Evolutionary conservation across 1,140 invertebrate genomes (phyloP), one percentile per base, ranked within the genome.

Genomic region (Nasonia vitripennis): DNA sequence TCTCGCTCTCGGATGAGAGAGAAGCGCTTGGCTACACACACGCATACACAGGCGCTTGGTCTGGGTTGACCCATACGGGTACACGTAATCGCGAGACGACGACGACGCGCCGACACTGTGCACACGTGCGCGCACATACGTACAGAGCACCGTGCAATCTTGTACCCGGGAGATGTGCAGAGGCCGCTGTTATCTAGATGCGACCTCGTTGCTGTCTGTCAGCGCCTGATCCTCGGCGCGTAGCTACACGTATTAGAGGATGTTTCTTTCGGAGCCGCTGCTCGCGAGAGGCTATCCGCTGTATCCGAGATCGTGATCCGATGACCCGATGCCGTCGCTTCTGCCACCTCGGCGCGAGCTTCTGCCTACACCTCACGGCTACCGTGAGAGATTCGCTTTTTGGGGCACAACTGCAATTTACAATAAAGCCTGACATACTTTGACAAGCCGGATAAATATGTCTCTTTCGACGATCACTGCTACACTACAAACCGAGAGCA

Each of bases 1-100:
- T 62, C n/a, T 20, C 34, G 77, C 73, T 86, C 85, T 48, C 48
- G 14, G 17, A 62, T 17, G 55, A 62, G 55, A 62, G 55, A 20
- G 5, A 55, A 14, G 51, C 51, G 51, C 51, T 14, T 55, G 12
- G 2, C 51, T 55, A 55, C 51, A 55, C 17, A 55, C 51, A 17
- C 11, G 1, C 51, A 55, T 14, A 62, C 20, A 62, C 17, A 62
- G 27, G 27, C 27, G 27, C 27, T 27, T 27, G 27, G 27, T 27
- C 27, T n/a, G 7, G 17, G 55, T 62, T 62, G 55, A 62, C 55
- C 55, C 7, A n/a, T 62, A 62, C 62, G 37, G 71, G 67, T 70
- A 45, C 20, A 68, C 67, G 41, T 75, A 31, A 73, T 83, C 37
- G 27, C 27, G 70, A 27, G 55, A 62, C 55, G 41, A 45, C 37